Conservation (phyloP, 2,113 vertebrate species). For the Lepus europaeus region DNA sequence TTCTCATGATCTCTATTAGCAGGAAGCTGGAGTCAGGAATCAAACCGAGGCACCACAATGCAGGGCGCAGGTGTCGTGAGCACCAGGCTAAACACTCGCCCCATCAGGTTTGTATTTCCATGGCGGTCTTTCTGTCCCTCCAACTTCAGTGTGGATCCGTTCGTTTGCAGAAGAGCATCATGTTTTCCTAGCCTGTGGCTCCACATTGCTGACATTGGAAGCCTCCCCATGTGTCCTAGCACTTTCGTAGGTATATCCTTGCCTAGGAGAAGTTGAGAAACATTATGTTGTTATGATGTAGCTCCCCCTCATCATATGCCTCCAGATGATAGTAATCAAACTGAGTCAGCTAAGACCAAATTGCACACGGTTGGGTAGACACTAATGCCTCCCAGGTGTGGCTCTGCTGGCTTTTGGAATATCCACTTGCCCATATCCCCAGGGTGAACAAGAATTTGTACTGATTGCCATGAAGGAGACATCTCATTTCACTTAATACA, state of each 20-base stretch:
- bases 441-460: constrained; percentile 20
- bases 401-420: constrained; percentile 27
- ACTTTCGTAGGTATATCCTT: neutral
- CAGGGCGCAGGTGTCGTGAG: too few relatives aligned
- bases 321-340: constrained; percentile 41
- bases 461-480: neutral
- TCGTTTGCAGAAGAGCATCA: neutral
- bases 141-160: neutral
- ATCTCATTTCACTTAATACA: constrained; percentile 31
- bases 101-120: neutral
- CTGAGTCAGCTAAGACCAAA: neutral
- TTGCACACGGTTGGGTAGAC: neutral
- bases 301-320: neutral
- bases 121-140: neutral
- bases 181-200: neutral
- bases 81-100: too few relatives aligned
- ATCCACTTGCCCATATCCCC: neutral
- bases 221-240: neutral
- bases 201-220: neutral
- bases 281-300: neutral
- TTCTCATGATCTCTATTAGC: too few relatives aligned
- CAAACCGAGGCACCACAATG: too few relatives aligned
- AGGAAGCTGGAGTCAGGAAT: too few relatives aligned
- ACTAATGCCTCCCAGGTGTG: constrained; percentile 56
- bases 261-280: neutral